Percentiles rank a stretch among this genome's conserved stretches.
Conservation (phyloP, 2,888 invertebrate genomes). For the Drosophila rellima region DNA sequence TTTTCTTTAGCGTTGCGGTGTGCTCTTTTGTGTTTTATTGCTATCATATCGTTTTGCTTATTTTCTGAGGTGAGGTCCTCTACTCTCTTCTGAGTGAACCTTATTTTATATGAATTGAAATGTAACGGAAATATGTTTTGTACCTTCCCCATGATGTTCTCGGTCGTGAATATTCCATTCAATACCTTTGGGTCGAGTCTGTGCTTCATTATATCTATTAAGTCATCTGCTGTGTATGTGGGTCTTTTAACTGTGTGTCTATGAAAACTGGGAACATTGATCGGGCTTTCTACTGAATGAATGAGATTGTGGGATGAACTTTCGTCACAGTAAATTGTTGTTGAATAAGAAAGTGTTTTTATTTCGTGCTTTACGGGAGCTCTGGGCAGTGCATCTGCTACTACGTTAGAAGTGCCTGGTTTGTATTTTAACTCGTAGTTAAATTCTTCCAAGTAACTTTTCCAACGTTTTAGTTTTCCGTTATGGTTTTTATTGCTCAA, state of each 20-base stretch:
- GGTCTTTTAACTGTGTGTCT: conserved; percentile 32
- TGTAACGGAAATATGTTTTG: conserved; percentile 10
- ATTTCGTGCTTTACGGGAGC: too few species aligned
- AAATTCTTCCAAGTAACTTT: too few species aligned
- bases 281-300: neutral
- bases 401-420: neutral
- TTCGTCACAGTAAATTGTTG: neutral
- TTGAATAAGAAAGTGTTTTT: neutral
- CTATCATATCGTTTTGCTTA: too few species aligned
- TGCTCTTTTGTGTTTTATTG: too few species aligned
- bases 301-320: neutral
- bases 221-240: conserved; percentile 1
- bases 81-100: neutral
- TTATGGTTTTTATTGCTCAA: conserved; percentile 1
- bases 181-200: conserved; percentile 19
- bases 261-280: conserved; percentile 26
- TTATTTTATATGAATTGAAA: conserved; percentile 22
- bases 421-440: too few species aligned
- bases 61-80: too few species aligned
- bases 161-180: conserved; percentile 24
- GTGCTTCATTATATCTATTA: conserved; percentile 12
- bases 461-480: conserved; percentile 1
- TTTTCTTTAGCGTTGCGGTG: neutral
- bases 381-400: too few species aligned
- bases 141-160: conserved; percentile 28